These are phyloP conservation scores for Neodon shergylaensis DNA, from an alignment of 2,113 vertebrate genomes.

Conservation along the genomic window DNA sequence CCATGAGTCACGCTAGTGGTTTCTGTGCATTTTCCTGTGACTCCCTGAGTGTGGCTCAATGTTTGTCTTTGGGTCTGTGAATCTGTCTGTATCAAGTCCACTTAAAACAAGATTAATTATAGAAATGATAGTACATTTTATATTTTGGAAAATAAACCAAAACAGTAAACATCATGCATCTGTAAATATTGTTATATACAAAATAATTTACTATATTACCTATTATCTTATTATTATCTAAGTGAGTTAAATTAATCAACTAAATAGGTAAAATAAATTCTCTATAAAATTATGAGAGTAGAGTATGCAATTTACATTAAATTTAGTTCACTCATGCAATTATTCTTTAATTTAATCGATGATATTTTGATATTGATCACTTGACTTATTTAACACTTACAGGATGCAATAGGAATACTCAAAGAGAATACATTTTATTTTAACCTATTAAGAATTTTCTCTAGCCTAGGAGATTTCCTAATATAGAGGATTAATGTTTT, in stretches of 20 bases:
- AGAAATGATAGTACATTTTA: neutral
- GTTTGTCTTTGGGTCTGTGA: neutral
- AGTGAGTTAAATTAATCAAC: neutral
- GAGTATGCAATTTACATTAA: neutral
- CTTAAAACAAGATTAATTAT: neutral
- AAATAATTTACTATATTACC: neutral
- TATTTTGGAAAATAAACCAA: slow-evolving; percentile 10
- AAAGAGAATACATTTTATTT: neutral
- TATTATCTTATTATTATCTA: neutral
- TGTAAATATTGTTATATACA: neutral
- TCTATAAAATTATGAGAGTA: slow-evolving; percentile 18
- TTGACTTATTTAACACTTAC: neutral
- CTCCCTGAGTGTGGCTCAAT: neutral
- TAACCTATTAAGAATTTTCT: neutral
- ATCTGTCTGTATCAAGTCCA: neutral
- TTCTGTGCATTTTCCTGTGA: neutral
- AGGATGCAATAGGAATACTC: neutral
- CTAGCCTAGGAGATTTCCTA: neutral
- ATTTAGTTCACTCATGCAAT: neutral
- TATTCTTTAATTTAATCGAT: neutral
- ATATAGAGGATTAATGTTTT: neutral
- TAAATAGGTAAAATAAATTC: neutral
- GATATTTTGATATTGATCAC: neutral
- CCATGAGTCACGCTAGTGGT: neutral
- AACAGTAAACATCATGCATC: neutral